Base-by-base conservation (phyloP, 2,888 invertebrate species). In the Beris chalybata region DNA sequence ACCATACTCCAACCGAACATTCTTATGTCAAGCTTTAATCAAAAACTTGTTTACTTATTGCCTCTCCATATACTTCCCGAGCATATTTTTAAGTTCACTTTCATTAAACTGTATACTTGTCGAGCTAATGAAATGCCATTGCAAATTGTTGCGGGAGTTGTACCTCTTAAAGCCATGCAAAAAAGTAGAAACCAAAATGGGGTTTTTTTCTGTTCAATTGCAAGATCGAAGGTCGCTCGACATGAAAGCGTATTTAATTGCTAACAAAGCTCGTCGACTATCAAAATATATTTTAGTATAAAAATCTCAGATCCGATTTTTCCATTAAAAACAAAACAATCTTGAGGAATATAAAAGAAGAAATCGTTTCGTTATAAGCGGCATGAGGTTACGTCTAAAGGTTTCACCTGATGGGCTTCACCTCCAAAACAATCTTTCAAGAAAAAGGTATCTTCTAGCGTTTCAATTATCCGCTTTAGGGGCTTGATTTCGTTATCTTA, bases 1-100 rank as follows among this genome's bases (percentile, higher is more conserved):
- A 54, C 5, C 30, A 12, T 7, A 31, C n/a, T 54, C 11, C n/a
- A 54, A n/a, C 22, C n/a, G 31, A 6, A 54, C 54, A 54, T 54
- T 54, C 54, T 31, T 30, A 54, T 54, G 54, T 54, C 54, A 54
- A 54, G 54, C 31, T 54, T 54, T 29, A 54, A 31, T 54, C 30
- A 11, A 54, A 38, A 54, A 54, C 54, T 54, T 3, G 54, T 54
- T 54, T 54, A 31, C 29, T 11, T 54, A 31, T 4, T 11, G 54
- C 31, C 30, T 9, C 32, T 22, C 29, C 29, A 22, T 15, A 22
- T 12, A 12, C 11, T 7, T 50, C 50, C 22, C 22, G 22, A 38
- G 9, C 15, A 29, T 54, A 54, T 31, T 31, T 31, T n/a, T 9
- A 29, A 29, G 54, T n/a, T 31, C 54, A 54, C 54, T 54, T 54